These are phyloP conservation scores for Drosophila acutilabella DNA, from an alignment of 2,888 invertebrate species.

Conservation along the genomic window DNA sequence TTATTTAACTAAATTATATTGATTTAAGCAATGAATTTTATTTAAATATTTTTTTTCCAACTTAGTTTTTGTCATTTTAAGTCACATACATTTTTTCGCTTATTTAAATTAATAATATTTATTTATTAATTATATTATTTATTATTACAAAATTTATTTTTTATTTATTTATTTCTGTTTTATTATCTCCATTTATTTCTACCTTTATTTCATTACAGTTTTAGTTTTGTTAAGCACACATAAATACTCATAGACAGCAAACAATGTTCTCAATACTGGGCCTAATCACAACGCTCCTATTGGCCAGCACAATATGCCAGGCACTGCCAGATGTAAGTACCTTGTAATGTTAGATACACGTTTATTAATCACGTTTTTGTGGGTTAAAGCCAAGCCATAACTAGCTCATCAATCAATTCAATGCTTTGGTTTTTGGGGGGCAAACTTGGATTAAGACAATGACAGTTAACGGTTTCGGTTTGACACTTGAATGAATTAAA, in stretches of 20 bases:
- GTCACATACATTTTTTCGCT: too few relatives aligned
- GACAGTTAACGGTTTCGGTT: slow-evolving; percentile 50
- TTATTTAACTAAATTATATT: background rate
- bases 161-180: background rate
- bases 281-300: slow-evolving; percentile 81
- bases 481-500: slow-evolving; percentile 50
- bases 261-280: slow-evolving; percentile 83
- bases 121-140: background rate
- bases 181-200: background rate
- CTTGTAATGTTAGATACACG: slow-evolving; percentile 16
- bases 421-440: slow-evolving; percentile 46
- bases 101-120: background rate
- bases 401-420: slow-evolving; percentile 76
- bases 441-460: slow-evolving; percentile 51
- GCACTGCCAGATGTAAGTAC: slow-evolving; percentile 85
- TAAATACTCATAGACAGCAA: slow-evolving; percentile 38
- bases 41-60: background rate
- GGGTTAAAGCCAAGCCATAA: slow-evolving; percentile 18
- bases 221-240: slow-evolving; percentile 58
- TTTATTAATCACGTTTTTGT: slow-evolving; percentile 51
- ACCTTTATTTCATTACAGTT: slow-evolving; percentile 60
- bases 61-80: background rate
- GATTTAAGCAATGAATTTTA: background rate
- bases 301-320: slow-evolving; percentile 83
- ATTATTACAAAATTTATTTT: background rate